Base-by-base conservation (phyloP, 2,113 vertebrate species). In the Nyctibius bracteatus region DNA sequence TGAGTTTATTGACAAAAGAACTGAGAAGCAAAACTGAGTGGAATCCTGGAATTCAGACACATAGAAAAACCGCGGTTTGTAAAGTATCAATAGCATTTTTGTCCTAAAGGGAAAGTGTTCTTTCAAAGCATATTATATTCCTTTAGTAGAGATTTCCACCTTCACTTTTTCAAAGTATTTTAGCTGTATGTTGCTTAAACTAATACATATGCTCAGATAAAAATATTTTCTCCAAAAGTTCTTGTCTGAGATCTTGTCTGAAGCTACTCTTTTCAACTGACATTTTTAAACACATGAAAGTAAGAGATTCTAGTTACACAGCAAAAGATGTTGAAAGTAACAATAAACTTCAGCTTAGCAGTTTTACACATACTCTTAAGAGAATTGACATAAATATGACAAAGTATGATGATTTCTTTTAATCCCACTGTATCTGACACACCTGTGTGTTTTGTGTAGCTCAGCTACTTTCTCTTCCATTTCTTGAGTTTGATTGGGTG, bases 391-490 rank as follows among this genome's bases (percentile, higher is more conserved):
- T 12, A 68, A 71, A 55, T 5, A 1, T 31, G 49, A 79, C 4
- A 30, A 77, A 81, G 22, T 19, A 37, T 0, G 3, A 51, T 4
- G 7, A 57, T 14, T 89, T 75, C 2, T 17, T 43, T 93, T 43
- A 35, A n/a, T 51, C 16, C 14, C 41, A 30, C 10, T 21, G 14
- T 21, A 31, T 41, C 19, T 49, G 33, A 92, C 96, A 88, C 30
- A 99, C 99, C 99, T 99, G 98, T 99, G 99, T 81, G 99, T 98
- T 97, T 99, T 99, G 96, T 99, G 99, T 47, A 99, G 98, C 82
- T 99, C 99, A 75, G 99, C 97, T 96, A 99, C 98, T 93, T 99
- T 99, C 92, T 99, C 99, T 97, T 99, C 99, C 98, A 99, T 98
- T 97, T 99, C 99, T 96, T 98, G 99, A 71, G 98, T 99, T 94